phyloP scores from a whole-genome alignment of 2,797 vertebrate species.

The Coregonus suidteri region DNA sequence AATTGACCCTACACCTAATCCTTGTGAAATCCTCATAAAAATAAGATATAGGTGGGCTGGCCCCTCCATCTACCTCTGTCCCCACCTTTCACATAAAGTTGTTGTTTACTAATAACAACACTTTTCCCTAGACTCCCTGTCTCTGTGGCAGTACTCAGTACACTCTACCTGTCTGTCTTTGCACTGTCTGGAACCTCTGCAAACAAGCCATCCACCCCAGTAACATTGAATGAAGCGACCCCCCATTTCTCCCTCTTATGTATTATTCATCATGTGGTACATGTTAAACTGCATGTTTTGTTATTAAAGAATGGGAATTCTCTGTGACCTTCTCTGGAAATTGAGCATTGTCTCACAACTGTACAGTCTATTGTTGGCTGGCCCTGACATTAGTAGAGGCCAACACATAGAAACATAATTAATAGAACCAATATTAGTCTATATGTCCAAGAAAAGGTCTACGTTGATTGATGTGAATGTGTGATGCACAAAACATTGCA shows the following conservation, averaged over 20 bases:
- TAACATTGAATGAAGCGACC: slow-evolving; percentile 5
- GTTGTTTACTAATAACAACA: background rate
- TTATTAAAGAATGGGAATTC: too few relatives aligned
- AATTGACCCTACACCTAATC: background rate
- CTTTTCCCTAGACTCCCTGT: background rate
- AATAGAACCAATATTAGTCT: background rate
- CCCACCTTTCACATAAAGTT: background rate
- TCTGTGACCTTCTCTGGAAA: too few relatives aligned
- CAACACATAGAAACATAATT: too few relatives aligned
- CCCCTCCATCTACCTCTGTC: background rate
- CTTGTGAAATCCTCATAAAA: background rate
- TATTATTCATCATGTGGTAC: slow-evolving; percentile 4
- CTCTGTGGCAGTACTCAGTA: background rate
- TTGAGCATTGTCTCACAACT: too few relatives aligned
- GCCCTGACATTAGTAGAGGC: too few relatives aligned
- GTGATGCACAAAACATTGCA: too few relatives aligned
- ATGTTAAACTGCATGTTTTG: background rate
- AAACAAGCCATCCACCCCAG: background rate
- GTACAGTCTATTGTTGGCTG: too few relatives aligned
- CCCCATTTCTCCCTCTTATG: background rate
- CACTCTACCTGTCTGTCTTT: background rate
- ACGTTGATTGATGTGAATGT: too few relatives aligned
- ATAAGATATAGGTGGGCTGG: background rate
- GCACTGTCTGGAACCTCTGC: background rate
- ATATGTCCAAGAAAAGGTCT: too few relatives aligned